Evolutionary conservation across 1,140 invertebrate species (phyloP), one percentile per base, ranked within the genome.

Genomic region (Drosophila bifasciata): DNA sequence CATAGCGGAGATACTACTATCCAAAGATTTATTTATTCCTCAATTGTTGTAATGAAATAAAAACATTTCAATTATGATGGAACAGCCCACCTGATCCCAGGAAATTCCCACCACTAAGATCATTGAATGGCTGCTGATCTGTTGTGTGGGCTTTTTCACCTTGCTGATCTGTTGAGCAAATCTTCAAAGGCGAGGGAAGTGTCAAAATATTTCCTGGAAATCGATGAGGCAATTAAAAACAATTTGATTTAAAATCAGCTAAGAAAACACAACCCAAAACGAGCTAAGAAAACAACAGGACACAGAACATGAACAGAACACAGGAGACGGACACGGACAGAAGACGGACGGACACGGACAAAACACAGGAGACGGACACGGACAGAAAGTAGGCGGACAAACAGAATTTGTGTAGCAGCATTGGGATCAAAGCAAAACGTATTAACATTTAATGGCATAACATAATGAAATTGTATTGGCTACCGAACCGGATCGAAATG

Each of bases 401-500:
- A 21, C 16, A 32, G 28, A 51, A 17, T 6, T 45, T 32, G 11
- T 5, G 25, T 8, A 32, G 55, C 8, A 32, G 55, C 44, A 52
- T 36, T 16, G 43, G 59, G 57, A 59, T 51, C n/a, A 15, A 15
- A 45, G 32, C 25, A 44, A 23, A 36, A 32, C 44, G 75, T 67
- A 85, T 86, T 85, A 86, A 69, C 61, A 86, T 86, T 85, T 75
- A 86, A 88, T 88, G 73, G 80, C 80, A 81, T 81, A 86, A 88
- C 64, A 74, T 88, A 86, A 86, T 78, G 83, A 86, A 88, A 83
- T 83, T 85, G 70, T 84, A 63, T 68, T 67, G 50, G 56, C 76
- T 72, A 64, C 76, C 67, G 57, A 48, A 53, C 53, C 69, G 69
- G 45, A 79, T 68, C 66, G 66, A 69, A 69, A 62, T 21, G 59